phyloP scores from a whole-genome alignment of 2,113 vertebrate genomes.

The Archilochus colubris region DNA sequence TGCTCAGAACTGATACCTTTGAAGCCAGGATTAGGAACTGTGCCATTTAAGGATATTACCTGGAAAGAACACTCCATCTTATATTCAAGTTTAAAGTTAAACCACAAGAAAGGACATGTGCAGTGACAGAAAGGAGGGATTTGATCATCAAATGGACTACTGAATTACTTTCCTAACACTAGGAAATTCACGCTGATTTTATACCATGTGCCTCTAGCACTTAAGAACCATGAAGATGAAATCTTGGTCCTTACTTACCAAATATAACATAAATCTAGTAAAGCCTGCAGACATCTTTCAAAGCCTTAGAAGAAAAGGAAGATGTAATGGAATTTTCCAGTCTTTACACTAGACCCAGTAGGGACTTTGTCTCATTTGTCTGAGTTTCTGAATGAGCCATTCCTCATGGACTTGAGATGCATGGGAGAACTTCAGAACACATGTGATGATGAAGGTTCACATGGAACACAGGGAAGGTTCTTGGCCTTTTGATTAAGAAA shows the following conservation, averaged over 20 bases:
- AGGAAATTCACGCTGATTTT: background rate
- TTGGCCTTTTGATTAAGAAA: background rate
- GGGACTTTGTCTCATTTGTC: background rate
- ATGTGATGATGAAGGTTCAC: background rate
- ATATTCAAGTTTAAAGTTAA: background rate
- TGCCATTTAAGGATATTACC: slow-evolving; percentile 4
- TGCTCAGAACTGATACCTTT: background rate
- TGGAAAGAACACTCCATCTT: background rate
- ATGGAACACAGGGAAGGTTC: background rate
- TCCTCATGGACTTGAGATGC: background rate
- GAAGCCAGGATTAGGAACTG: background rate
- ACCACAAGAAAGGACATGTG: background rate
- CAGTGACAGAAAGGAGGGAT: background rate
- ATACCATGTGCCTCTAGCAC: background rate
- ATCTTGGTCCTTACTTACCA: background rate
- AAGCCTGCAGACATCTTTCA: background rate
- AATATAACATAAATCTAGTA: background rate
- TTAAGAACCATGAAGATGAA: slow-evolving; percentile 13
- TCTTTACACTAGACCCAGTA: background rate
- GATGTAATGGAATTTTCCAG: background rate
- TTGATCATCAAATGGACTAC: background rate
- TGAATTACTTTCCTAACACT: background rate
- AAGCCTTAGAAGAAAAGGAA: background rate
- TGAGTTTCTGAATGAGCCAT: background rate
- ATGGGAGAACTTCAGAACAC: background rate